Conservation (phyloP, 2,888 invertebrate species). For the Punctoribates punctum region DNA sequence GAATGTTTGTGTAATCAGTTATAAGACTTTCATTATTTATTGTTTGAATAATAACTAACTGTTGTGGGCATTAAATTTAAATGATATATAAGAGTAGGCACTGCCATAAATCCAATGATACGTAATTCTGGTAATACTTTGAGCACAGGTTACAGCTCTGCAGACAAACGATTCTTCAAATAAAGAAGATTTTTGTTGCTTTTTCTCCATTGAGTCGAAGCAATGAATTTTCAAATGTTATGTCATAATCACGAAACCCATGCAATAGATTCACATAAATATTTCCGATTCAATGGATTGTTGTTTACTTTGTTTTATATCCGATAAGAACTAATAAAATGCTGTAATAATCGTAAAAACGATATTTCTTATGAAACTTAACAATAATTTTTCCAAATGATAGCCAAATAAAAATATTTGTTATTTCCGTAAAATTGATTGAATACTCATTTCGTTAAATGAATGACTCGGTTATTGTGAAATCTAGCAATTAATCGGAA, state of each 20-base stretch:
- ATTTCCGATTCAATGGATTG: neutral
- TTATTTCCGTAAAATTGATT: too few relatives aligned
- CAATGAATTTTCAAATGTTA: neutral
- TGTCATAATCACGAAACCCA: conserved; percentile 8
- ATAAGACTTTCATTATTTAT: conserved; percentile 28
- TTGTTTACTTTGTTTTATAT: too few relatives aligned
- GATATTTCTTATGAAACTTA: too few relatives aligned
- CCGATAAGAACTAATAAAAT: too few relatives aligned
- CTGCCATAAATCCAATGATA: conserved; percentile 26
- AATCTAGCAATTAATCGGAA: neutral
- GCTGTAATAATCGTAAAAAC: too few relatives aligned
- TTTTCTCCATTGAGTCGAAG: neutral
- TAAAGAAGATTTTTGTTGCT: too few relatives aligned
- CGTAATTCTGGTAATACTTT: neutral
- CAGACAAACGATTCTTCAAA: neutral
- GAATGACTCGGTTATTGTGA: neutral
- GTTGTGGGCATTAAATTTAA: conserved; percentile 13
- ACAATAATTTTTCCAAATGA: too few relatives aligned
- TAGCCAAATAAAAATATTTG: too few relatives aligned
- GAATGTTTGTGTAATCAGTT: neutral
- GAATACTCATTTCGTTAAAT: neutral
- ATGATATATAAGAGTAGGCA: conserved; percentile 22
- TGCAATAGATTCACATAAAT: neutral
- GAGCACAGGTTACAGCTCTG: neutral
- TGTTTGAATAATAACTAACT: conserved; percentile 21